Evolutionary conservation across 2,888 invertebrate genomes (phyloP).

Genomic region (Lathronympha strigana): DNA sequence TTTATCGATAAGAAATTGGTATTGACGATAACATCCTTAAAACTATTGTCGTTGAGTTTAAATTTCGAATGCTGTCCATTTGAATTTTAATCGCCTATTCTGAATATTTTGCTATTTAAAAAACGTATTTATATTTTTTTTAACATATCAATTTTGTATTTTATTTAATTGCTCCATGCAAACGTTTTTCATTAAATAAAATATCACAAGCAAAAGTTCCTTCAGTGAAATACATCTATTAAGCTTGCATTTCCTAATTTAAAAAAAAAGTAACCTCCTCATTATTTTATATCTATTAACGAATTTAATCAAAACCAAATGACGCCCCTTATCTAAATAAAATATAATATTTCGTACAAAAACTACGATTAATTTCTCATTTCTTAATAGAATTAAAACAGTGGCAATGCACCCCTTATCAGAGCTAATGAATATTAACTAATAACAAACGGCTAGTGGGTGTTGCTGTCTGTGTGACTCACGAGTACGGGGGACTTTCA

Average conservation of each 20-base stretch:
- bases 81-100: slow-evolving; percentile 16
- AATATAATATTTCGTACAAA: not conserved
- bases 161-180: not conserved
- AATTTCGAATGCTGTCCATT: slow-evolving; percentile 18
- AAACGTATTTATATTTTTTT: slow-evolving; percentile 22
- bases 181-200: not conserved
- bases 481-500: slow-evolving; percentile 47
- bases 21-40: slow-evolving; percentile 41
- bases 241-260: not conserved
- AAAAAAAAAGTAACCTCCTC: no score
- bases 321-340: not conserved
- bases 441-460: slow-evolving; percentile 68
- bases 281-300: not conserved
- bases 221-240: not conserved
- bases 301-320: not conserved
- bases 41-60: slow-evolving; percentile 31
- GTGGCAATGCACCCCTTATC: slow-evolving; percentile 60
- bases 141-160: slow-evolving; percentile 2
- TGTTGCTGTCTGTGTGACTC: slow-evolving; percentile 68
- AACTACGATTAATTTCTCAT: slow-evolving; percentile 6
- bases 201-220: not conserved
- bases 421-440: slow-evolving; percentile 81
- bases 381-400: slow-evolving; percentile 41
- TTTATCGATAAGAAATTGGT: slow-evolving; percentile 34
- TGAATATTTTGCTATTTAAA: slow-evolving; percentile 23